These are phyloP conservation scores for Pegoplata infirma DNA, from an alignment of 2,888 invertebrate species.

Conservation along the genomic window DNA sequence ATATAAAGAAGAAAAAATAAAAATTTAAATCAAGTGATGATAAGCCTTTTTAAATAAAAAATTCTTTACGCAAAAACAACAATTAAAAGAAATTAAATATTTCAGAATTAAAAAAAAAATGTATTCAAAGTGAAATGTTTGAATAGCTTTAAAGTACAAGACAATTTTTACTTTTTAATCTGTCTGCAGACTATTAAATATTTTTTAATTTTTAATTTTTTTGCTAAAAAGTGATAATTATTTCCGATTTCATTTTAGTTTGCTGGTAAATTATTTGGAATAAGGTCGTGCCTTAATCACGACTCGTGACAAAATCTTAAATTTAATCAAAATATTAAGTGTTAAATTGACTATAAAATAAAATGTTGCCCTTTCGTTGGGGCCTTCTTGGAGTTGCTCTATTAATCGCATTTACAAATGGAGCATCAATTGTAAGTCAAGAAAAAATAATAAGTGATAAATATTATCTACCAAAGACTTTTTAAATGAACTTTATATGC, in stretches of 20 bases:
- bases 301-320: slow-evolving; percentile 41
- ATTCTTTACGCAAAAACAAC: too few species aligned
- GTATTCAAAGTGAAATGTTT: neutral
- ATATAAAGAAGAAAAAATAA: neutral
- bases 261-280: slow-evolving; percentile 65
- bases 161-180: too few species aligned
- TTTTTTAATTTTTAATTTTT: slow-evolving; percentile 16
- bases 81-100: neutral
- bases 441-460: too few species aligned
- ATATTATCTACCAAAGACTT: too few species aligned
- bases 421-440: slow-evolving; percentile 74
- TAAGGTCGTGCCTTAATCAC: slow-evolving; percentile 65
- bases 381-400: slow-evolving; percentile 71
- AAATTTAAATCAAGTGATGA: neutral
- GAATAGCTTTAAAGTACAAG: neutral
- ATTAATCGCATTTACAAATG: slow-evolving; percentile 70
- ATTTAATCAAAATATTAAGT: slow-evolving; percentile 39
- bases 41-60: neutral
- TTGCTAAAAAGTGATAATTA: slow-evolving; percentile 56
- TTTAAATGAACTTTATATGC: neutral
- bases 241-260: slow-evolving; percentile 70
- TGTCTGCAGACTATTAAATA: slow-evolving; percentile 30
- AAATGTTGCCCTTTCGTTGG: slow-evolving; percentile 76
- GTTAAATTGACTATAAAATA: slow-evolving; percentile 37
- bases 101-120: neutral